Evolutionary conservation across 2,797 vertebrate genomes (phyloP).

Genomic region (Sebastes variabilis): DNA sequence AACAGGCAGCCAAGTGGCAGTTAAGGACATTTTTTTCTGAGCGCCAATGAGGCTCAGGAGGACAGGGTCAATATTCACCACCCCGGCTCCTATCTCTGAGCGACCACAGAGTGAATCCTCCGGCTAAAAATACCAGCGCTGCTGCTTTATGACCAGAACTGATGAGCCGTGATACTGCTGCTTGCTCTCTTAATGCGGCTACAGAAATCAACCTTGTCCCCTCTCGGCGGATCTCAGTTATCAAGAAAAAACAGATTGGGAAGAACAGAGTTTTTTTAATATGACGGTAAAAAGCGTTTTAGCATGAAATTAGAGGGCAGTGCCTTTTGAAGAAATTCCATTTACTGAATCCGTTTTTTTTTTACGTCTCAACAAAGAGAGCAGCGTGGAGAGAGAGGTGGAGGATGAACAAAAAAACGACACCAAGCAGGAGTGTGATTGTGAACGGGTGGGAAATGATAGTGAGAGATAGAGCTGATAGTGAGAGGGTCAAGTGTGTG

Average conservation of each 20-base stretch:
- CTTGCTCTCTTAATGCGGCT: conserved; percentile 51
- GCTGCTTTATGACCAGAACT: conserved; percentile 66
- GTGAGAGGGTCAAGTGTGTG: conserved; percentile 16
- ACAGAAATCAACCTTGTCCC: conserved; percentile 43
- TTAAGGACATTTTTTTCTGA: conserved; percentile 33
- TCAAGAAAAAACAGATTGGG: conserved; percentile 34
- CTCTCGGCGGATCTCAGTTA: conserved; percentile 25
- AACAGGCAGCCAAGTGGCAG: conserved; percentile 13
- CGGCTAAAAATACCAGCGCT: conserved; percentile 66
- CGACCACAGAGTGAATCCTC: conserved; percentile 49
- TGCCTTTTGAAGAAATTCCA: neutral
- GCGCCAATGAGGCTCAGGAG: conserved; percentile 45
- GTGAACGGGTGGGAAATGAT: neutral
- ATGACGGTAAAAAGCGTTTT: conserved; percentile 9
- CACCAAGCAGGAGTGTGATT: neutral
- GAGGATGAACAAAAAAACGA: neutral
- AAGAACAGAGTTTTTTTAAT: conserved; percentile 32
- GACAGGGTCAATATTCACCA: conserved; percentile 66
- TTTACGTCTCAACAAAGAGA: neutral
- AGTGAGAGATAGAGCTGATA: neutral
- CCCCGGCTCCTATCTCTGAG: conserved; percentile 25
- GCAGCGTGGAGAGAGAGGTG: neutral
- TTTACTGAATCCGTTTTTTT: neutral
- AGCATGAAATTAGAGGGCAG: conserved; percentile 44
- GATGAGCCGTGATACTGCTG: conserved; percentile 67